Evolutionary conservation across 2,797 vertebrate species (phyloP).

Genomic region (Sciurus vulgaris): DNA sequence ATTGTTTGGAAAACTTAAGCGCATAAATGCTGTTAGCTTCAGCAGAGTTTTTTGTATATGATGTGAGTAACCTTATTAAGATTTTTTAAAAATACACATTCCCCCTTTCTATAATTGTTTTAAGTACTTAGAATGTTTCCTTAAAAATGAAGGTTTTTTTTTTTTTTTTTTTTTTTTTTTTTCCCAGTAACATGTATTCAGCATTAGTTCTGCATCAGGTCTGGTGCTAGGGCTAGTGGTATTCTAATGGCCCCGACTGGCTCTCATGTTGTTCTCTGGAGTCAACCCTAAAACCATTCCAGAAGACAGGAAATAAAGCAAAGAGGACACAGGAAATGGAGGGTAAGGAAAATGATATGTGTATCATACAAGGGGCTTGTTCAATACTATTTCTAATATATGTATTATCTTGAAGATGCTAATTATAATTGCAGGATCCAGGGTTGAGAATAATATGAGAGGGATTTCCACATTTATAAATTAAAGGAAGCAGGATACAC

Average conservation of each 20-base stretch:
- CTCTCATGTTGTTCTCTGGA: neutral
- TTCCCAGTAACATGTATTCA: neutral
- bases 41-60: constrained; percentile 51
- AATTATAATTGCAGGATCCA: neutral
- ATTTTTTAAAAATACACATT: constrained; percentile 2
- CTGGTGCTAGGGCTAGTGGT: neutral
- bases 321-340: neutral
- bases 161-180: too few relatives aligned
- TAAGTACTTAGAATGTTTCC: constrained; percentile 48
- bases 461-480: neutral
- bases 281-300: neutral
- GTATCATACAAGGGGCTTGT: neutral
- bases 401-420: neutral
- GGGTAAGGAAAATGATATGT: neutral
- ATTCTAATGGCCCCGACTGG: neutral
- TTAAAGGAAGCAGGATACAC: constrained; percentile 41
- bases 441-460: neutral
- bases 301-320: neutral
- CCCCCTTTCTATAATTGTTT: neutral
- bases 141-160: constrained; percentile 24
- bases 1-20: constrained; percentile 80
- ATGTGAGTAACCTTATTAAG: constrained; percentile 60
- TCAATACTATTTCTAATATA: constrained; percentile 12
- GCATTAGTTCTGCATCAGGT: neutral
- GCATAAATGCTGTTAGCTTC: constrained; percentile 63